Evolutionary conservation across 2,113 vertebrate species (phyloP), one percentile per base, ranked within the genome.

Genomic region (Lepidothrix coronata): DNA sequence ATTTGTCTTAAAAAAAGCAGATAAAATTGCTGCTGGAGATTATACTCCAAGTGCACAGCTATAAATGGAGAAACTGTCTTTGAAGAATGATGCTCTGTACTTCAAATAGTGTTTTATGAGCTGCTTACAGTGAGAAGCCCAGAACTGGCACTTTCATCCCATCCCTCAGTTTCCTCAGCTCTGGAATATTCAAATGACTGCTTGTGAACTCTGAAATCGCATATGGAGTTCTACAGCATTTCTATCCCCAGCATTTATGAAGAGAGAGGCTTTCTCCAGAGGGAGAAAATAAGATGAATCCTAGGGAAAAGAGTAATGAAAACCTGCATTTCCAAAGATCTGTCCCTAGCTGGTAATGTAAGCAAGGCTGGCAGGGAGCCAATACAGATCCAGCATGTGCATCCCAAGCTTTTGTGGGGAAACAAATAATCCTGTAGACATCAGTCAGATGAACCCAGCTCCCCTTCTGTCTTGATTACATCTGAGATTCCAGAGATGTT

Each of bases 71-170:
- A 63, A 93, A 76, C 14, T 49, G 18, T 31, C 49, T 94, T 89
- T 96, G 86, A 93, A 93, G 70, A 79, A 39, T 51, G 51, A 9
- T 83, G 92, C 90, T 81, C 73, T 80, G 9, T 70, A 89, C 68
- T 91, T 95, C 87, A 81, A 86, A 39, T 23, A 57, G 21, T 59
- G 55, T n/a, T 94, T 94, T 67, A 85, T 88, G 72, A 91, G 65
- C 41, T 72, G 59, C 72, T 88, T 93, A 71, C 52, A 66, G 31
- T 1, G 11, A 51, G 48, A 89, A 33, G 8, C n/a, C 66, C 44
- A 49, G 78, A 67, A 43, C 22, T 77, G 52, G 41, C n/a, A 48
- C n/a, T 72, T 90, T 68, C 43, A 71, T 77, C 85, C 49, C 52
- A 9, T 28, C 46, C 27, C 48, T 75, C n/a, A 39, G 59, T 77